These are phyloP conservation scores for Chrysolophus pictus DNA, from an alignment of 2,797 vertebrate genomes.

Conservation along the genomic window DNA sequence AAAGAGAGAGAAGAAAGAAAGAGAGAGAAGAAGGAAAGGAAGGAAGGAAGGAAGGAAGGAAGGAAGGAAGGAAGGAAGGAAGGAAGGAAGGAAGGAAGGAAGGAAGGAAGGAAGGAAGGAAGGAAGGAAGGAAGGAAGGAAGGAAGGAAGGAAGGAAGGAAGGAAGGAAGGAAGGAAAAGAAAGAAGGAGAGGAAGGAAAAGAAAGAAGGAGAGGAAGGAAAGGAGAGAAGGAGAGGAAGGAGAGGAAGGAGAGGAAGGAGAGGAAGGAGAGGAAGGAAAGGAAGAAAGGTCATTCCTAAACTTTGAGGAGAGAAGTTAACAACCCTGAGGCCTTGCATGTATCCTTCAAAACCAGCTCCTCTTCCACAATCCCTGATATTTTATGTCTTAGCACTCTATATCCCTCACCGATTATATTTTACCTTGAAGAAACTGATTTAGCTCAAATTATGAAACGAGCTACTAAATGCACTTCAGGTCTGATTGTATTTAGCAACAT, in stretches of 20 bases:
- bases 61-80: neutral
- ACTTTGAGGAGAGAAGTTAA: slow-evolving; percentile 36
- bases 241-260: no score
- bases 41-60: neutral
- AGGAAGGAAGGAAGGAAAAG: neutral
- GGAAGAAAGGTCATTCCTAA: neutral
- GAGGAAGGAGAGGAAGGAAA: no score
- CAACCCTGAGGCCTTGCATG: neutral
- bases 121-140: neutral
- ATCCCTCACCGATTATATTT: slow-evolving; percentile 17
- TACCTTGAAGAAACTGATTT: slow-evolving; percentile 57
- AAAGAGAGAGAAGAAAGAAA: no score
- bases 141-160: neutral
- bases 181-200: no score
- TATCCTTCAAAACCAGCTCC: slow-evolving; percentile 14
- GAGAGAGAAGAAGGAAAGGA: no score
- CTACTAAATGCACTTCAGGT: neutral
- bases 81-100: neutral
- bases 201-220: neutral
- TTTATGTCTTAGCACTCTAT: slow-evolving; percentile 44
- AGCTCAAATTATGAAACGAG: slow-evolving; percentile 32
- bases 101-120: no score
- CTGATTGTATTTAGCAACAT: neutral
- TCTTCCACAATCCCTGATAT: slow-evolving; percentile 31
- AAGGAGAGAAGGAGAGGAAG: neutral